These are phyloP conservation scores for Drosophila bunnanda DNA, from an alignment of 2,888 invertebrate species.

Conservation along the genomic window DNA sequence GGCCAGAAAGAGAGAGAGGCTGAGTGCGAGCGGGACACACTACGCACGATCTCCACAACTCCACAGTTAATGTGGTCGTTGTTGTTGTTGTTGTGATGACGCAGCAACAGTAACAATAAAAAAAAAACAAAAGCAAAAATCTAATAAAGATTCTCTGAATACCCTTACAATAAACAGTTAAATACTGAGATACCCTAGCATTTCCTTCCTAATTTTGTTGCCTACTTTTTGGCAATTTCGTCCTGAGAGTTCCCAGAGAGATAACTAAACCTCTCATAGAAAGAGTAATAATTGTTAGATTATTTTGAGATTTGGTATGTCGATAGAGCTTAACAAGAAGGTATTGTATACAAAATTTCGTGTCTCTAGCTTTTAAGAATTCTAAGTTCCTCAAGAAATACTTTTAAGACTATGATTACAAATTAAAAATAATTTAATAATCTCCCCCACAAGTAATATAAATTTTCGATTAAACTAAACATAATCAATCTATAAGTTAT, in stretches of 20 bases:
- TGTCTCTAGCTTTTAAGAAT: not conserved
- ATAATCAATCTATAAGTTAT: too few species aligned
- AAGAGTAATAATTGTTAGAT: too few species aligned
- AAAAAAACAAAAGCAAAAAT: conserved; percentile 9
- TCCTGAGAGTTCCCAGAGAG: too few species aligned
- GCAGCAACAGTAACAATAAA: conserved; percentile 66
- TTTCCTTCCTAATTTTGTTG: not conserved
- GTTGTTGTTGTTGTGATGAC: conserved; percentile 55
- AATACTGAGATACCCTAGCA: not conserved
- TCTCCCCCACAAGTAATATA: too few species aligned
- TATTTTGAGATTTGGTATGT: not conserved
- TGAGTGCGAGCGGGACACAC: conserved; percentile 22
- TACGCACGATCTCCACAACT: conserved; percentile 35
- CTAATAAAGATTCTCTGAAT: not conserved
- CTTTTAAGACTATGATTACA: not conserved
- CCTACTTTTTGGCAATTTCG: not conserved
- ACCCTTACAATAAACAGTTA: not conserved
- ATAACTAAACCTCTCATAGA: too few species aligned
- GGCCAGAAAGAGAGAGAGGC: conserved; percentile 12
- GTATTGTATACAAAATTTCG: not conserved
- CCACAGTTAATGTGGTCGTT: conserved; percentile 3
- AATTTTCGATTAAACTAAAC: too few species aligned
- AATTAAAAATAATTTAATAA: not conserved
- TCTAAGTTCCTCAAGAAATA: not conserved
- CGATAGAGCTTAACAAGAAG: not conserved